These are phyloP conservation scores for Synanceia verrucosa DNA, from an alignment of 2,797 vertebrate species.

Conservation along the genomic window DNA sequence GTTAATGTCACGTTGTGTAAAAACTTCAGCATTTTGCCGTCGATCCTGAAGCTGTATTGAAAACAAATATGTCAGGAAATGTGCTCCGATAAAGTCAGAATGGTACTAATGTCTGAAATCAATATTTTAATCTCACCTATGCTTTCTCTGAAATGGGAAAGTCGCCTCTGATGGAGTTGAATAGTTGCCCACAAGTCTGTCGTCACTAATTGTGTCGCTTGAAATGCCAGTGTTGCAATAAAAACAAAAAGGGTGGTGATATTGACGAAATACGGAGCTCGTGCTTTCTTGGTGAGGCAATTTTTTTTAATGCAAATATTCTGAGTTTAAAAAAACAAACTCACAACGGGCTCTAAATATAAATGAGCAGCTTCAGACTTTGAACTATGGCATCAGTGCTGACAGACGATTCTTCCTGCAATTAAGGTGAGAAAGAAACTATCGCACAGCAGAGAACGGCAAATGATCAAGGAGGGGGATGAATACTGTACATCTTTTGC, in stretches of 20 bases:
- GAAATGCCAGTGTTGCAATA: background rate
- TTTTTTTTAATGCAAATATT: conserved; percentile 31
- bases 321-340: background rate
- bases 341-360: conserved; percentile 3
- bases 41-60: conserved; percentile 8
- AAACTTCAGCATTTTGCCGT: conserved; percentile 13
- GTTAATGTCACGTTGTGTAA: conserved; percentile 32
- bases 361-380: conserved; percentile 21
- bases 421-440: conserved; percentile 25
- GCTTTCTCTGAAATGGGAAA: conserved; percentile 4
- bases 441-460: conserved; percentile 32
- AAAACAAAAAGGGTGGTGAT: background rate
- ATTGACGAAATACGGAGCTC: background rate
- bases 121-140: conserved; percentile 20
- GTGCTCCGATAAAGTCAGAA: background rate
- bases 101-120: conserved; percentile 17
- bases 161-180: background rate
- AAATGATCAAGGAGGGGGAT: conserved; percentile 50
- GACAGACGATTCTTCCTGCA: conserved; percentile 12
- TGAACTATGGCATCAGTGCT: conserved; percentile 9
- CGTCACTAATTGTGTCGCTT: background rate
- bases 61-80: conserved; percentile 18
- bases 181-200: background rate
- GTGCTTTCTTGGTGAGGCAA: conserved; percentile 10
- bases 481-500: conserved; percentile 45